phyloP scores from a whole-genome alignment of 2,797 vertebrate species.

The Acomys russatus region DNA sequence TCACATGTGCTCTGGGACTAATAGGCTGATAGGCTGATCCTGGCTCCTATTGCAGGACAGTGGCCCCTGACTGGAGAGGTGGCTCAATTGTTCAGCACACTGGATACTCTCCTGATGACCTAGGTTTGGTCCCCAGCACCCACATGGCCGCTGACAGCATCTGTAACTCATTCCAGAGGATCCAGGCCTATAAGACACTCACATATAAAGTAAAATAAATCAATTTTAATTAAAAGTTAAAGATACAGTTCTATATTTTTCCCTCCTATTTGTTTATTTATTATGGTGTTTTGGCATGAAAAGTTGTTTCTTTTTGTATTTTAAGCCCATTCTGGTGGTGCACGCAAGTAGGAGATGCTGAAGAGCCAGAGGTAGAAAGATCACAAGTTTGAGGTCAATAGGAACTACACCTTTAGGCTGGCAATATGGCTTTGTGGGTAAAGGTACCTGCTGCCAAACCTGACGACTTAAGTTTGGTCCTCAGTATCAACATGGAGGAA shows the following conservation, averaged over 20 bases:
- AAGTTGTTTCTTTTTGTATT: background rate
- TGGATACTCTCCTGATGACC: background rate
- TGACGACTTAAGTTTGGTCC: background rate
- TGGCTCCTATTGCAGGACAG: background rate
- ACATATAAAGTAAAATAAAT: background rate
- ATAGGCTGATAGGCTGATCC: too few species aligned
- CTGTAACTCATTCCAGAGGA: background rate
- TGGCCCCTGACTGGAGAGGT: background rate
- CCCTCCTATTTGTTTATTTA: background rate
- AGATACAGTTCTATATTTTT: background rate
- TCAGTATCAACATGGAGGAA: background rate
- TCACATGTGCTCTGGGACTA: background rate
- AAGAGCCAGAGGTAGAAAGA: background rate
- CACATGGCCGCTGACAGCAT: background rate
- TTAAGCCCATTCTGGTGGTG: background rate
- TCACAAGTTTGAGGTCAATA: background rate
- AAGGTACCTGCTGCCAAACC: background rate
- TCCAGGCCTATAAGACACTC: background rate
- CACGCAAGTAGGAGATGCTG: background rate
- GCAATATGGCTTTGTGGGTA: background rate
- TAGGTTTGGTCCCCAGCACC: background rate
- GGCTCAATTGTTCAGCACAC: background rate
- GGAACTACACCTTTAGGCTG: background rate
- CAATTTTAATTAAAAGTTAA: background rate
- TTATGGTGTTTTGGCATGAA: background rate